Evolutionary conservation across 2,113 vertebrate species (phyloP).

Genomic region (Isichthys henryi): DNA sequence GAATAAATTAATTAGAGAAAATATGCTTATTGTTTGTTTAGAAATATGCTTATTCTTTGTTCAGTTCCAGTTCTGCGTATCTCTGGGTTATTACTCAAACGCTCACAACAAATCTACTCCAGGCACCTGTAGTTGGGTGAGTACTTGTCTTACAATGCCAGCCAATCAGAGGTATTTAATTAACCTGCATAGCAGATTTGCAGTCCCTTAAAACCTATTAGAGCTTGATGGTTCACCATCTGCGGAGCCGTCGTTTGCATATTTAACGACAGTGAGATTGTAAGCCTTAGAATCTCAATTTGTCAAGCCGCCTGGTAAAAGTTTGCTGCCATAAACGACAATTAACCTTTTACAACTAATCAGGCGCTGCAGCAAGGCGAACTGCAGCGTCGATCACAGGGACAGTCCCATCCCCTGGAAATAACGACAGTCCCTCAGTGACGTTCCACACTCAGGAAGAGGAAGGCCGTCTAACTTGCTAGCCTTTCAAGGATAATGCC

Average conservation of each 20-base stretch:
- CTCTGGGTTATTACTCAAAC: slow-evolving; percentile 36
- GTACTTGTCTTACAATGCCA: slow-evolving; percentile 26
- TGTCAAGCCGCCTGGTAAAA: slow-evolving; percentile 38
- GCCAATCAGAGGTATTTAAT: slow-evolving; percentile 30
- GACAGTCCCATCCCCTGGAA: neutral
- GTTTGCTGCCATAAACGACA: slow-evolving; percentile 41
- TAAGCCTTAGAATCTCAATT: slow-evolving; percentile 36
- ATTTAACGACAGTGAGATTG: slow-evolving; percentile 45
- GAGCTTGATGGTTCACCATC: slow-evolving; percentile 42
- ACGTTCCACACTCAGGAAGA: neutral
- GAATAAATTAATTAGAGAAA: neutral
- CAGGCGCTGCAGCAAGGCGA: slow-evolving; percentile 33
- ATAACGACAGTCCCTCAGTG: neutral
- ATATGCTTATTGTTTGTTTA: neutral
- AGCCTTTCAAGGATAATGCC: neutral
- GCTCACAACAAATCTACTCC: slow-evolving; percentile 32
- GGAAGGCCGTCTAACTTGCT: neutral
- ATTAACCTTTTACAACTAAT: slow-evolving; percentile 40
- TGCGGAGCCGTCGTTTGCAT: slow-evolving; percentile 44
- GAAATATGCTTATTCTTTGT: neutral
- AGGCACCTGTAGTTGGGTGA: slow-evolving; percentile 38
- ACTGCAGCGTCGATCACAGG: neutral
- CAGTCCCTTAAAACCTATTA: slow-evolving; percentile 41
- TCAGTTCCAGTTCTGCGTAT: neutral
- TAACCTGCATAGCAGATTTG: slow-evolving; percentile 31